These are phyloP conservation scores for Dichetophora obliterata DNA, from an alignment of 2,888 invertebrate species.

Conservation along the genomic window DNA sequence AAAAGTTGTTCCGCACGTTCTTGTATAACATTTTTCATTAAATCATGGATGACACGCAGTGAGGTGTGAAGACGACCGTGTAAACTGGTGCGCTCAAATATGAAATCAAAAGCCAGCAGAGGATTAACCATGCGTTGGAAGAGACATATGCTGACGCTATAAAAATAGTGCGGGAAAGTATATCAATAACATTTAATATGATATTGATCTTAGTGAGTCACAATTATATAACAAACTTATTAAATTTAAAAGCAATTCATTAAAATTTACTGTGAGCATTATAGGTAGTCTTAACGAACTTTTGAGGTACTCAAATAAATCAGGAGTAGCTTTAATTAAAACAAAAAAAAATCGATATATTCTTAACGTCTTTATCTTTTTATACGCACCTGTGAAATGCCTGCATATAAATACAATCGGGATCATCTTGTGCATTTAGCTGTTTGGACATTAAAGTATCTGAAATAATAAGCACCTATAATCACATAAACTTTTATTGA, in stretches of 20 bases:
- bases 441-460: slow-evolving; percentile 88
- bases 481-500: not conserved
- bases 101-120: slow-evolving; percentile 57
- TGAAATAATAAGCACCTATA: slow-evolving; percentile 63
- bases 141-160: slow-evolving; percentile 58
- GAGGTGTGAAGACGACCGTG: slow-evolving; percentile 53
- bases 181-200: too few species aligned
- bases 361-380: too few species aligned
- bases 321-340: too few species aligned
- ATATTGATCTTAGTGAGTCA: too few species aligned
- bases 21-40: slow-evolving; percentile 60
- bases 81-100: slow-evolving; percentile 58
- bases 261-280: too few species aligned
- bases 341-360: too few species aligned
- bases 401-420: slow-evolving; percentile 77
- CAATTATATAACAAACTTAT: too few species aligned
- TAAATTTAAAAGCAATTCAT: not conserved
- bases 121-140: slow-evolving; percentile 67
- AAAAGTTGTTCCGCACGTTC: slow-evolving; percentile 50
- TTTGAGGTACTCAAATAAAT: too few species aligned
- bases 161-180: not conserved
- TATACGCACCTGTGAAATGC: slow-evolving; percentile 78
- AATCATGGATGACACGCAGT: slow-evolving; percentile 57
- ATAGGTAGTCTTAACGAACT: too few species aligned
- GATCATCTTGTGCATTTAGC: slow-evolving; percentile 52